phyloP scores from a whole-genome alignment of 2,113 vertebrate genomes.

The Xenus cinereus region DNA sequence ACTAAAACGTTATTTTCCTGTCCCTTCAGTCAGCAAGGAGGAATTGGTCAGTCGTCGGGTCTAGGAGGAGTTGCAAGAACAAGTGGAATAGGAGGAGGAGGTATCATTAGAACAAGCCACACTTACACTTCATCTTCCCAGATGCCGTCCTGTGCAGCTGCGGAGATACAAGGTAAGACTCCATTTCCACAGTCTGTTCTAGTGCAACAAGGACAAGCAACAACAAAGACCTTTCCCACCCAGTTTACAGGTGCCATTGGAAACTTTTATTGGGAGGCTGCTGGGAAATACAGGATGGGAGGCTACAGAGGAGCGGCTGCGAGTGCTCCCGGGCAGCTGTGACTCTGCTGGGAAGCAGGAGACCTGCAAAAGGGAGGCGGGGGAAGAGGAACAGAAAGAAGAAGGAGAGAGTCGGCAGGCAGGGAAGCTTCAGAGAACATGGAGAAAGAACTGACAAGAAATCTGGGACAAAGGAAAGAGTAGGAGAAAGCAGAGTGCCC shows the following conservation, averaged over 20 bases:
- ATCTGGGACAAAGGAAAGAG: background rate
- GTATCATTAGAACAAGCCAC: slow-evolving; percentile 43
- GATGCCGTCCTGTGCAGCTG: slow-evolving; percentile 38
- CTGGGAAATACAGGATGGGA: background rate
- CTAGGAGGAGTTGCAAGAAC: slow-evolving; percentile 42
- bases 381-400: background rate
- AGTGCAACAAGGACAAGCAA: background rate
- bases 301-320: background rate
- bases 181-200: background rate
- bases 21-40: slow-evolving; percentile 40
- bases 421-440: background rate
- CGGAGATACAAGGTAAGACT: slow-evolving; percentile 61
- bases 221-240: background rate
- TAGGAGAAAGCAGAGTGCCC: background rate
- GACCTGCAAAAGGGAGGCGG: background rate
- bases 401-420: background rate
- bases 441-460: background rate
- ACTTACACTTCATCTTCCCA: slow-evolving; percentile 39
- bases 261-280: background rate
- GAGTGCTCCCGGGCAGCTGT: background rate
- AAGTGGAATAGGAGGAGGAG: slow-evolving; percentile 60
- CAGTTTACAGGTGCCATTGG: background rate
- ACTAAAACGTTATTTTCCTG: background rate
- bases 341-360: background rate
- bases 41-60: slow-evolving; percentile 33